These are phyloP conservation scores for Drosophila austrosaltans DNA, from an alignment of 2,888 invertebrate species.

Conservation along the genomic window DNA sequence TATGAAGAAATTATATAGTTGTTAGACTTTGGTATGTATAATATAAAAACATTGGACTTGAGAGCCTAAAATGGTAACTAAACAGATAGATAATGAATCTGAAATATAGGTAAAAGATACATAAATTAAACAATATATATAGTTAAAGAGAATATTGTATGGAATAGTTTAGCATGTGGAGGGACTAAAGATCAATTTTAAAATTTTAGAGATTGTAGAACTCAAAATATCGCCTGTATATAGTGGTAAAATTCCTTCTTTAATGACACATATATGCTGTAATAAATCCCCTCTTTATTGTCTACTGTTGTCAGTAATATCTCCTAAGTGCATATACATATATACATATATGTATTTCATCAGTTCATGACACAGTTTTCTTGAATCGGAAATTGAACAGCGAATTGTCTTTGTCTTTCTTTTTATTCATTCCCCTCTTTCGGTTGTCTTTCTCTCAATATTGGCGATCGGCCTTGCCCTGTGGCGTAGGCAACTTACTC, in stretches of 20 bases:
- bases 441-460: neutral
- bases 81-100: neutral
- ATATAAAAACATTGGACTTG: neutral
- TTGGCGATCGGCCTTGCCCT: conserved; percentile 19
- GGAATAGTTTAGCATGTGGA: too few relatives aligned
- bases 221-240: too few relatives aligned
- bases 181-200: too few relatives aligned
- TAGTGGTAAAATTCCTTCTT: too few relatives aligned
- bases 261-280: too few relatives aligned
- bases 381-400: conserved; percentile 56
- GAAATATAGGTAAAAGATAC: too few relatives aligned
- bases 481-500: conserved; percentile 12
- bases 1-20: too few relatives aligned
- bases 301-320: conserved; percentile 2
- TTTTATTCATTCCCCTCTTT: conserved; percentile 5
- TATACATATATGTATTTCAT: conserved; percentile 7
- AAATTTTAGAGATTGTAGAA: too few relatives aligned
- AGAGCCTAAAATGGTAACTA: neutral
- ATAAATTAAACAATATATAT: too few relatives aligned
- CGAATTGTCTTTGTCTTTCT: conserved; percentile 53
- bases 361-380: conserved; percentile 55
- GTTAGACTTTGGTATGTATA: too few relatives aligned
- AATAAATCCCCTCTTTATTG: neutral
- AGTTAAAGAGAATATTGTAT: too few relatives aligned
- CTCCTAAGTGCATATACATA: neutral